Evolutionary conservation across 2,888 invertebrate species (phyloP).

Genomic region (Calameuta pallipes): DNA sequence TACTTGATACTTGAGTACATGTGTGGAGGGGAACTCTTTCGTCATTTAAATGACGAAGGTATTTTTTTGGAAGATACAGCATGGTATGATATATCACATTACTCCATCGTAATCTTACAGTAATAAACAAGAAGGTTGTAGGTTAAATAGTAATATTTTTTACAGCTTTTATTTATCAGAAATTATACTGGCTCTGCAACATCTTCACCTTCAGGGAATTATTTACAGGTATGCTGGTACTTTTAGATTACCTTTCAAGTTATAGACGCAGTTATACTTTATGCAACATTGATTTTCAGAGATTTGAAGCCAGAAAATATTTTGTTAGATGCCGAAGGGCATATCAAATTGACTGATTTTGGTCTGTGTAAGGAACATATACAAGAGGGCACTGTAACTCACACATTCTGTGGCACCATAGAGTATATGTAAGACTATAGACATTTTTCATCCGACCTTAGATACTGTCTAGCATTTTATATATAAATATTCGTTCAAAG

Average conservation of each 20-base stretch:
- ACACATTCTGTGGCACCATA: slow-evolving; percentile 99
- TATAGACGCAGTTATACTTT: background rate
- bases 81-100: slow-evolving; percentile 52
- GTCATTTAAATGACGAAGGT: slow-evolving; percentile 80
- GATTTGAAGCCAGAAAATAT: slow-evolving; percentile 99
- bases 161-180: slow-evolving; percentile 75
- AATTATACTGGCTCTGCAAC: slow-evolving; percentile 78
- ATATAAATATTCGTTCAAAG: slow-evolving; percentile 67
- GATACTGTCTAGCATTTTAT: background rate
- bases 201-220: slow-evolving; percentile 76
- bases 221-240: slow-evolving; percentile 70
- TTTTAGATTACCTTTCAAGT: slow-evolving; percentile 13
- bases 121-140: background rate
- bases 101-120: background rate
- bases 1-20: slow-evolving; percentile 81
- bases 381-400: slow-evolving; percentile 90
- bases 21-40: slow-evolving; percentile 80
- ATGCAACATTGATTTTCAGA: slow-evolving; percentile 61
- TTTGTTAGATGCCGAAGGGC: slow-evolving; percentile 92
- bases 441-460: slow-evolving; percentile 6
- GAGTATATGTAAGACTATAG: slow-evolving; percentile 90
- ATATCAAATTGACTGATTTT: slow-evolving; percentile 71
- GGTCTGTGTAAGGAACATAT: slow-evolving; percentile 62
- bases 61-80: slow-evolving; percentile 81
- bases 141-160: slow-evolving; percentile 3